Base-by-base conservation (phyloP, 2,888 invertebrate species). In the Lepidochitona cinerea region DNA sequence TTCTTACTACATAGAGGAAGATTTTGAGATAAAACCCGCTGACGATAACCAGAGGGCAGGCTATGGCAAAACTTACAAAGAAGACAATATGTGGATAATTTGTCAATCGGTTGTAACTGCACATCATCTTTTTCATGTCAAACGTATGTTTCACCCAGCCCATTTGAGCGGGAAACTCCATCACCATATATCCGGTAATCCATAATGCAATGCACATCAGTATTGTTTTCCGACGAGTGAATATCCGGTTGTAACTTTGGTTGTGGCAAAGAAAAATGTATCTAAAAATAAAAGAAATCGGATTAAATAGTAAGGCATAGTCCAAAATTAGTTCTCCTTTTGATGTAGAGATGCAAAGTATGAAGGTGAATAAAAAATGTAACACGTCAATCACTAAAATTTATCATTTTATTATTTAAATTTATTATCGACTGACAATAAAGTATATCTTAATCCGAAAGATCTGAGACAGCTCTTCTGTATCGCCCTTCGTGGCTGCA, bases 151-250 rank as follows among this genome's bases (percentile, higher is more conserved):
- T 33, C 14, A 26, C 66, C 66, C 66, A 66, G 7, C 66, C 66
- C 9, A 41, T 12, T 41, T 41, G 41, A 18, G 18, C 41, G 41
- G 41, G 41, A 41, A 41, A 41, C 18, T 41, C 41, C 41, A 41
- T 41, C 41, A 41, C 41, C 32, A 66, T 14, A 23, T 33, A 66
- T 9, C 18, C 33, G n/a, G 80, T 76, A 14, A 73, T 32, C 77
- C 77, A 77, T 59, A 75, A 36, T 0, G n/a, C n/a, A 0, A 72
- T 12, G 14, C 67, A 65, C 18, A 73, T 73, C 23, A 69, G 26
- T 18, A 71, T 41, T 23, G 64, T 64, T 29, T 71, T 73, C 33
- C 65, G 49, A 65, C 71, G 65, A 4, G 76, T 75, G 72, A 49
- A 76, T 23, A 76, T 69, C 12, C 59, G 59, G 9, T 23, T 23